These are phyloP conservation scores for Thalassarche chlororhynchos DNA, from an alignment of 2,113 vertebrate genomes.

Conservation along the genomic window DNA sequence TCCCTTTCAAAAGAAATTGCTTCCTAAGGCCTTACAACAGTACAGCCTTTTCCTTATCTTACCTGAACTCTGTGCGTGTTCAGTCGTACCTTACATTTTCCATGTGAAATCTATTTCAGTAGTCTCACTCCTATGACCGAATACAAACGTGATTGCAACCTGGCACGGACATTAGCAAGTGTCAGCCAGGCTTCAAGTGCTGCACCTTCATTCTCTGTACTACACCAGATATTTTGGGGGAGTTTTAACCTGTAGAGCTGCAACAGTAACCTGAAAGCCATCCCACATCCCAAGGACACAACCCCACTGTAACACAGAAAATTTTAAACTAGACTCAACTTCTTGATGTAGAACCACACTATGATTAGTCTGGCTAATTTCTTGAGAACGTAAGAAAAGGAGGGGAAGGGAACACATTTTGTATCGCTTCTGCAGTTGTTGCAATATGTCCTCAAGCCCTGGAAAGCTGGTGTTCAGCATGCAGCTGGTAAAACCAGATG, in stretches of 20 bases:
- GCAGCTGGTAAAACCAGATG: not conserved
- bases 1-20: not conserved
- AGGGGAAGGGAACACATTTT: not conserved
- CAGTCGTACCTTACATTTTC: not conserved
- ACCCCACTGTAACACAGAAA: not conserved
- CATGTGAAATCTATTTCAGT: not conserved
- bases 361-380: not conserved
- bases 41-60: not conserved
- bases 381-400: not conserved
- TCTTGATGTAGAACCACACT: not conserved
- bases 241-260: not conserved
- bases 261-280: not conserved
- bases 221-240: not conserved
- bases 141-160: not conserved
- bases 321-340: not conserved
- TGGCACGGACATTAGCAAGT: not conserved
- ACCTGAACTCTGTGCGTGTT: not conserved
- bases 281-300: not conserved
- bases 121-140: not conserved
- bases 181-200: not conserved
- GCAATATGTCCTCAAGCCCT: not conserved
- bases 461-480: not conserved
- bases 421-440: not conserved
- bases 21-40: not conserved
- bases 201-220: not conserved